Base-by-base conservation (phyloP, 2,888 invertebrate genomes). In the Papilio protenor region DNA sequence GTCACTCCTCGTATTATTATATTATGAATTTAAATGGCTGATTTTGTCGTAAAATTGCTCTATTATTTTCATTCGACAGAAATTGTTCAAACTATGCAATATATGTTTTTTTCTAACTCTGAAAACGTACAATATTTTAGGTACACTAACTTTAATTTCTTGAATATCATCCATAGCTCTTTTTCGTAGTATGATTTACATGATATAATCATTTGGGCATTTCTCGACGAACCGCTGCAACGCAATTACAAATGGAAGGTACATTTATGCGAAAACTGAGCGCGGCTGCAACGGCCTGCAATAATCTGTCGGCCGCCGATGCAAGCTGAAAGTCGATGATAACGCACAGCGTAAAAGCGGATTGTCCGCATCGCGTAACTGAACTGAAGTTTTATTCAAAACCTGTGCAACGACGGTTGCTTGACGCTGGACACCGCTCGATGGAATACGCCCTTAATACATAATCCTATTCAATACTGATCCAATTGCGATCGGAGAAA, bases 321-420 rank as follows among this genome's bases (percentile, higher is more conserved):
- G 52, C 76, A 72, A 64, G 74, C 77, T 77, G 77, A 59, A 61
- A 75, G 70, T 70, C 40, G 77, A 49, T 40, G 77, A 77, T 77
- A 77, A 75, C 77, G 74, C 61, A 70, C 74, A 45, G 61, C 70
- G 59, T 77, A n/a, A 74, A 77, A 77, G 74, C 70, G 70, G 77
- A 77, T 77, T 75, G 77, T 77, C 59, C 70, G 74, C 77, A 23
- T 77, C 59, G 52, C 59, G 70, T 40, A 21, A 59, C 70, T 21
- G 74, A 40, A 70, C 47, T 73, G 49, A 27, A 49, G 69, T 69
- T 77, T 69, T 73, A 73, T 77, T 77, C 66, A 18, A 73, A 77
- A 74, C 77, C 73, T 49, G 66, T 66, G 73, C 55, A 49, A 49
- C 66, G 66, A 66, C 27, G 40, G 40, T 8, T 8, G 61, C 61